Evolutionary conservation across 1,140 invertebrate species (phyloP).

Genomic region (Drosophila erecta): DNA sequence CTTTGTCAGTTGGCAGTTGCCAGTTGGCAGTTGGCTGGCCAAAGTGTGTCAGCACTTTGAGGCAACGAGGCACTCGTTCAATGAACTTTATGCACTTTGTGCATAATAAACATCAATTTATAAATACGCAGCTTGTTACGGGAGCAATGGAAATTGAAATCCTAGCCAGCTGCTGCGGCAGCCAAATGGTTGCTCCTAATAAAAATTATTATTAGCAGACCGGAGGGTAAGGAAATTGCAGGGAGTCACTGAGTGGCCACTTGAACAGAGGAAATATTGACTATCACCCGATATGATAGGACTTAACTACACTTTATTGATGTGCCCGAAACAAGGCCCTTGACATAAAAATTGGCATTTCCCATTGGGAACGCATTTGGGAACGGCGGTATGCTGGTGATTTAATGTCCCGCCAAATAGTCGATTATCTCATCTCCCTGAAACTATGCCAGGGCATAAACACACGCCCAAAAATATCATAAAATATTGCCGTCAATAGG

Average conservation of each 20-base stretch:
- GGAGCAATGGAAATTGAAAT: slow-evolving; percentile 60
- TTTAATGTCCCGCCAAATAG: slow-evolving; percentile 1
- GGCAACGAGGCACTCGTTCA: slow-evolving; percentile 49
- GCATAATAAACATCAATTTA: slow-evolving; percentile 74
- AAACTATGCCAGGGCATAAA: slow-evolving; percentile 52
- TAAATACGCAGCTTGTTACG: slow-evolving; percentile 70
- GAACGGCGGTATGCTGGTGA: not conserved
- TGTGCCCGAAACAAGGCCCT: slow-evolving; percentile 3
- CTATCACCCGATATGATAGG: slow-evolving; percentile 25
- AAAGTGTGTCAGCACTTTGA: slow-evolving; percentile 77
- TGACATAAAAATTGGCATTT: slow-evolving; percentile 9
- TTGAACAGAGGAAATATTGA: slow-evolving; percentile 59
- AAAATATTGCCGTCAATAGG: slow-evolving; percentile 58
- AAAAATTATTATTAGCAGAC: slow-evolving; percentile 61
- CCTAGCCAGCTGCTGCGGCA: slow-evolving; percentile 53
- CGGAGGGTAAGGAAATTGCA: not conserved
- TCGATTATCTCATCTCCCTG: slow-evolving; percentile 8
- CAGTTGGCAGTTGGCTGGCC: slow-evolving; percentile 54
- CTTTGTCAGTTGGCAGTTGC: slow-evolving; percentile 56
- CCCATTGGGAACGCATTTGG: not conserved
- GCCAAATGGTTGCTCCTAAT: slow-evolving; percentile 45
- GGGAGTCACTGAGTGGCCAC: slow-evolving; percentile 45
- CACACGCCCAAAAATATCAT: slow-evolving; percentile 37
- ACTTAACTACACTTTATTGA: slow-evolving; percentile 24
- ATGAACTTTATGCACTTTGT: slow-evolving; percentile 70